Base-by-base conservation (phyloP, 2,113 vertebrate genomes). In the Orientallactaga bullata region DNA sequence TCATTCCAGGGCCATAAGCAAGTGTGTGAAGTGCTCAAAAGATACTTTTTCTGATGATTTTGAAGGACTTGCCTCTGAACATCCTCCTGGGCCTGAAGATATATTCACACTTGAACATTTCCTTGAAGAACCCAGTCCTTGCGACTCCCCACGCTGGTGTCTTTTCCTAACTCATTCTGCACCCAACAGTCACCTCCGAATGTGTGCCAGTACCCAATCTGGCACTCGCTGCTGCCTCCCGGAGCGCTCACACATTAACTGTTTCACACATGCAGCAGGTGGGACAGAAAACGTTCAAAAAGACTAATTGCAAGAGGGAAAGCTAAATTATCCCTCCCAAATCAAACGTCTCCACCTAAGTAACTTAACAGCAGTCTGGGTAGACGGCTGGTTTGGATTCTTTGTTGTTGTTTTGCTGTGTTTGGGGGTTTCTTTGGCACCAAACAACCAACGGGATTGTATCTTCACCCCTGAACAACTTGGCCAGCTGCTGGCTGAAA, bases 281-380 rank as follows among this genome's bases (percentile, higher is more conserved):
- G 4, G 68, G n/a, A 66, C 26, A 61, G 13, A 24, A 21, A 69
- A 92, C 16, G 69, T 58, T n/a, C 12, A 55, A 80, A 85, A 88
- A 69, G 90, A 83, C 90, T 63, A 71, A 91, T 8, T 73, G 82
- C 74, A 42, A 28, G 35, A 84, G 60, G 23, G 5, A 15, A 42
- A 85, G 73, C 74, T 60, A 74, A 76, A 88, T 74, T 3, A 42
- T 24, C 73, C 65, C 85, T 78, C 88, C 82, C 85, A 61, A 35
- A 85, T 69, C 88, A 24, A 65, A 61, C 21, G 24, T 37, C 58
- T 84, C 61, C 9, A 37, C 3, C 73, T 60, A 85, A 15, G 30
- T 47, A 72, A 83, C 32, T 26, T 9, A n/a, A 26, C 21, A 85
- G 83, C 79, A 39, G 60, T 61, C 87, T 63, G 30, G 17, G 28